Evolutionary conservation across 1,140 invertebrate species (phyloP).

Genomic region (Pissodes strobi): DNA sequence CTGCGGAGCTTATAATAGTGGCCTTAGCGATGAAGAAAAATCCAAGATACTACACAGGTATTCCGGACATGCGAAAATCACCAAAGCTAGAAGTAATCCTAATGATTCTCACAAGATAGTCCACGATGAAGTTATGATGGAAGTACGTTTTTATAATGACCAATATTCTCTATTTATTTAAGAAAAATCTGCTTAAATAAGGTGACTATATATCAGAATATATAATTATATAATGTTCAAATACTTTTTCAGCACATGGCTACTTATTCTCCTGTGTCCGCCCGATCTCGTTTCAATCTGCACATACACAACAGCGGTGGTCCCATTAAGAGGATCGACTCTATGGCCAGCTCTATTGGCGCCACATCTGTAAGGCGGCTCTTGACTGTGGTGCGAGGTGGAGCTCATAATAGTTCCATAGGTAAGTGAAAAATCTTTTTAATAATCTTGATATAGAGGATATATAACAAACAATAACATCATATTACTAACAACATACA

Average conservation of each 20-base stretch:
- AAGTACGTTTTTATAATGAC: no score
- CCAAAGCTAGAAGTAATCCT: slow-evolving; percentile 52
- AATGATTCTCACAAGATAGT: slow-evolving; percentile 53
- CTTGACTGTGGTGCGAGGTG: slow-evolving; percentile 62
- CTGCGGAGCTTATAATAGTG: slow-evolving; percentile 43
- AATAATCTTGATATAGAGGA: no score
- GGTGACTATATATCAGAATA: no score
- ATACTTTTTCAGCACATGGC: slow-evolving; percentile 64
- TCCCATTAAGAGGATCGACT: slow-evolving; percentile 60
- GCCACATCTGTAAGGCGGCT: slow-evolving; percentile 69
- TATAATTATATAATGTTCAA: no score
- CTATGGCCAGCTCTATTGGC: slow-evolving; percentile 68
- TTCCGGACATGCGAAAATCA: slow-evolving; percentile 52
- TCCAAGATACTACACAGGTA: slow-evolving; percentile 49
- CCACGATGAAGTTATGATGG: slow-evolving; percentile 58
- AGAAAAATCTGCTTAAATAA: no score
- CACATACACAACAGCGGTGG: slow-evolving; percentile 54
- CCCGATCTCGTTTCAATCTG: slow-evolving; percentile 59
- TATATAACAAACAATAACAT: no score
- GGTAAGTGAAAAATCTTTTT: no score
- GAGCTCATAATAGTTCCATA: slow-evolving; percentile 14
- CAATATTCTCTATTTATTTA: no score
- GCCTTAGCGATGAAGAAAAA: slow-evolving; percentile 43
- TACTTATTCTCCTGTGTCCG: slow-evolving; percentile 64
- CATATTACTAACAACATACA: no score